Percentiles rank a stretch among this genome's conserved stretches.
Evolutionary conservation across 2,113 vertebrate species (phyloP).

Genomic region (Pampusana beccarii): DNA sequence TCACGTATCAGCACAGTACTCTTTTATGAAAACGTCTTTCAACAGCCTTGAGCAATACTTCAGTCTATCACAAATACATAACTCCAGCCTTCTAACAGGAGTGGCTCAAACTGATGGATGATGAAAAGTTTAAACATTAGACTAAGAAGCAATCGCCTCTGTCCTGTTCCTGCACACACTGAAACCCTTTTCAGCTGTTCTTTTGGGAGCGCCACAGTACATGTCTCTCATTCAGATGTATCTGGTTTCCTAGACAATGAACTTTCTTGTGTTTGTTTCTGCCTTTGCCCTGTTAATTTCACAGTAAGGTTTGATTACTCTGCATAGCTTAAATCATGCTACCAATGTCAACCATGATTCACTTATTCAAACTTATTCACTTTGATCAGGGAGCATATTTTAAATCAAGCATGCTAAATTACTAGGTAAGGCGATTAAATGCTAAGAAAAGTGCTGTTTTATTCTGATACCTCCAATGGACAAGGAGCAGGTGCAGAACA

Average conservation of each 20-base stretch:
- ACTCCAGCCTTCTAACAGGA: not conserved
- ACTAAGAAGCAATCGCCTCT: not conserved
- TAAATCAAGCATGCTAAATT: conserved; percentile 40
- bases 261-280: conserved; percentile 62
- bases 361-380: conserved; percentile 11
- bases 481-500: not conserved
- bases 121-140: not conserved
- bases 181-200: conserved; percentile 28
- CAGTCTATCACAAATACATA: not conserved
- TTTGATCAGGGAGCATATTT: conserved; percentile 11
- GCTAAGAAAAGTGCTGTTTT: not conserved
- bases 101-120: not conserved
- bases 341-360: not conserved
- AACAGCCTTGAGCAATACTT: not conserved
- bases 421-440: not conserved
- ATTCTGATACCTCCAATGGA: not conserved
- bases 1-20: not conserved
- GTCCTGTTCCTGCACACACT: not conserved
- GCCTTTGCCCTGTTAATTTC: conserved; percentile 24
- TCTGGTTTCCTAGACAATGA: conserved; percentile 74
- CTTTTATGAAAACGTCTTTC: not conserved
- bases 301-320: conserved; percentile 43
- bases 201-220: conserved; percentile 1
- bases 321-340: not conserved
- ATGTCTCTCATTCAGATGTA: conserved; percentile 38